Evolutionary conservation across 2,797 vertebrate genomes (phyloP), one percentile per base, ranked within the genome.

Genomic region (Gambelia wislizenii): DNA sequence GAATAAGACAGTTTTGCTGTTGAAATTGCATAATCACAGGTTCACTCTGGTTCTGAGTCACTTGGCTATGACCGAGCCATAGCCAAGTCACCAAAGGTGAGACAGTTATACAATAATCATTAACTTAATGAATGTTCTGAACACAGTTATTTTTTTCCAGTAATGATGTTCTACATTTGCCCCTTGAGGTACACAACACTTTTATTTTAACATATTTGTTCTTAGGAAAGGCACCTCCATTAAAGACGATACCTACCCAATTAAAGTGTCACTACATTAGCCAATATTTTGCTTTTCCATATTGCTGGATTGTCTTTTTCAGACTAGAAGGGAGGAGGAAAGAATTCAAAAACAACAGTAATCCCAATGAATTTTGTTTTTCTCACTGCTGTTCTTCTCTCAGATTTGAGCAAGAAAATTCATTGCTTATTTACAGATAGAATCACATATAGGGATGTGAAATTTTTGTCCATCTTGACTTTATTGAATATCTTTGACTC

Each of bases 61-160:
- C 33, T 86, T 39, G 39, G 52, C 82, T 39, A n/a, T 81, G 84
- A 42, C 0, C 1, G 83, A 54, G 30, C 8, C 70, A 42, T 39
- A 22, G 70, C 36, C 18, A 80, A 14, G 61, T 90, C 76, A 89
- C 74, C 88, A 93, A 44, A 39, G 47, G 80, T 86, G 10, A 18
- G 0, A 22, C 70, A 87, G 70, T 69, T 12, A 0, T 56, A 74
- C 87, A 87, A 36, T 56, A 52, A 33, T 10, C 74, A 89, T 92
- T 89, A 83, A 10, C 59, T 76, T 91, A 52, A 86, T 77, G 30
- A 69, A 33, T 44, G 8, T 89, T 91, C 80, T 70, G 78, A 92
- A 83, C 3, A 42, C 0, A 83, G 27, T 76, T 44, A 10, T 20
- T 22, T 59, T 82, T 59, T 87, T 89, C 80, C 83, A 36, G 78